A percentile compares a stretch with the other conserved stretches of the same genome.
Conservation (phyloP, 2,888 invertebrate species). For the Agriopis marginaria region DNA sequence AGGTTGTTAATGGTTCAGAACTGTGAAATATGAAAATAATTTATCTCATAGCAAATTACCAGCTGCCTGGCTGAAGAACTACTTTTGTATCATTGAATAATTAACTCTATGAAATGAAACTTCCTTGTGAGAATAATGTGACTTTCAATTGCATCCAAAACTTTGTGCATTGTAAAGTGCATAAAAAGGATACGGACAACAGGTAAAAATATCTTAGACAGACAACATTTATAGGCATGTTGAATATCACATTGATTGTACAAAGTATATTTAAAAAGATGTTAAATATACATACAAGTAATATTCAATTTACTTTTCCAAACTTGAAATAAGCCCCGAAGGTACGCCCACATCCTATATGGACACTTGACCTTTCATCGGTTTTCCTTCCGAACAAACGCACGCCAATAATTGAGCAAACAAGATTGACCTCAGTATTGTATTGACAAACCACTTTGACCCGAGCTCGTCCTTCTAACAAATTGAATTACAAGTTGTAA, state of each 20-base stretch:
- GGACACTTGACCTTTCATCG: slow-evolving; percentile 44
- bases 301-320: slow-evolving; percentile 8
- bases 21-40: neutral
- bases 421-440: slow-evolving; percentile 51
- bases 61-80: neutral
- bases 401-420: slow-evolving; percentile 51
- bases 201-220: neutral
- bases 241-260: neutral
- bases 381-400: slow-evolving; percentile 46
- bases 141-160: neutral
- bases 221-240: neutral
- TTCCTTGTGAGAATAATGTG: neutral
- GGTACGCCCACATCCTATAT: slow-evolving; percentile 25
- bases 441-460: slow-evolving; percentile 50
- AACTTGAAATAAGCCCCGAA: slow-evolving; percentile 11
- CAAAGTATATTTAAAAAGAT: neutral
- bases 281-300: neutral
- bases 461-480: slow-evolving; percentile 38
- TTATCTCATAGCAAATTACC: neutral
- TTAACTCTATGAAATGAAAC: neutral
- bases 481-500: slow-evolving; percentile 36
- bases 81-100: neutral
- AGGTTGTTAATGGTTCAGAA: neutral
- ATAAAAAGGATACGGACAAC: neutral
- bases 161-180: neutral